A percentile compares a stretch with the other conserved stretches of the same genome.
These are phyloP conservation scores for Stratiolaelaps scimitus DNA, from an alignment of 1,140 invertebrate species.

Conservation along the genomic window DNA sequence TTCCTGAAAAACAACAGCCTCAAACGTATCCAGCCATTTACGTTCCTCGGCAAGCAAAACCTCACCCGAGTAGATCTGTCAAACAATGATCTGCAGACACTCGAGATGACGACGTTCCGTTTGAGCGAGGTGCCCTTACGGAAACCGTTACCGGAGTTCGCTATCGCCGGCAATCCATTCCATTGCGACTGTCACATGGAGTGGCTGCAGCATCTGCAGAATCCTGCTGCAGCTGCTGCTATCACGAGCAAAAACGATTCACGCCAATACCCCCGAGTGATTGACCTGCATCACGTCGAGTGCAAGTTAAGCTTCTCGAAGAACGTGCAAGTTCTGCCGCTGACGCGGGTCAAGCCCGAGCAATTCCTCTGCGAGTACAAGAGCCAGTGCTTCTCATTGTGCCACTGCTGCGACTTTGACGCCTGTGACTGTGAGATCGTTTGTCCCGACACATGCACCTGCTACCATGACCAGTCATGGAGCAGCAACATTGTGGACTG, in stretches of 20 bases:
- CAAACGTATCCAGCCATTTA: constrained; percentile 59
- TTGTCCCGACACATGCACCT: constrained; percentile 79
- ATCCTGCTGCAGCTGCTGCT: constrained; percentile 32
- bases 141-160: constrained; percentile 63
- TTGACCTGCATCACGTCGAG: constrained; percentile 78
- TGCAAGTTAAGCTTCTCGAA: constrained; percentile 68
- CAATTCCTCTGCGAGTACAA: constrained; percentile 83
- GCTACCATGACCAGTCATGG: constrained; percentile 86
- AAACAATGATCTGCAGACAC: constrained; percentile 63
- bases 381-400: constrained; percentile 78
- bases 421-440: constrained; percentile 91
- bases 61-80: constrained; percentile 67
- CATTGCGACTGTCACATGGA: constrained; percentile 78
- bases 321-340: constrained; percentile 48
- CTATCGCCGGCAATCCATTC: constrained; percentile 72
- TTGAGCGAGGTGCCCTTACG: constrained; percentile 52
- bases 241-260: constrained; percentile 52
- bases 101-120: constrained; percentile 63
- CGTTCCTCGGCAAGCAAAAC: constrained; percentile 67
- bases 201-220: constrained; percentile 69
- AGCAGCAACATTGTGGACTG: constrained; percentile 83
- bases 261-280: constrained; percentile 71
- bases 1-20: constrained; percentile 72
- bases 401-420: constrained; percentile 86
- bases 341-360: constrained; percentile 65